Conservation (phyloP, 2,888 invertebrate genomes). For the Microctonus brassicae region DNA sequence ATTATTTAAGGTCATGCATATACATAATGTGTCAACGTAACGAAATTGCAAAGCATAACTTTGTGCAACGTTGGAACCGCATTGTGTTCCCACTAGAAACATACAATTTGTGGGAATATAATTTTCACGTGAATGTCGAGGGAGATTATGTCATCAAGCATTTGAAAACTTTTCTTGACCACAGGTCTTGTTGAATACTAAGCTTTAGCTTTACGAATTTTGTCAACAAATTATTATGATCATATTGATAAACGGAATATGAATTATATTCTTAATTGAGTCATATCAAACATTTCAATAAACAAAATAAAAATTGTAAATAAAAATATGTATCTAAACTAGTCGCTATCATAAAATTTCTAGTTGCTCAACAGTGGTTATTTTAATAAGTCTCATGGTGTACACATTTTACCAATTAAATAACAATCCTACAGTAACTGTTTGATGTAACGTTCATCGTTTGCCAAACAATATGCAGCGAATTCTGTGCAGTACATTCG, state of each 20-base stretch:
- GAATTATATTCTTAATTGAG: too few species aligned
- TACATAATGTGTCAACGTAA: constrained; percentile 19
- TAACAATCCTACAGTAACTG: constrained; percentile 33
- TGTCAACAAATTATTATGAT: not conserved
- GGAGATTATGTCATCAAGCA: not conserved
- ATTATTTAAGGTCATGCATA: constrained; percentile 4
- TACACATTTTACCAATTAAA: too few species aligned
- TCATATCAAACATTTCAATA: too few species aligned
- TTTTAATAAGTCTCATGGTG: too few species aligned
- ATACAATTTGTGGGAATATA: constrained; percentile 32
- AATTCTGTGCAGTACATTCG: not conserved
- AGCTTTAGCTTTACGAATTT: too few species aligned
- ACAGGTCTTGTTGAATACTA: not conserved
- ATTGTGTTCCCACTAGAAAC: constrained; percentile 12
- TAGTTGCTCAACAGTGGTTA: too few species aligned
- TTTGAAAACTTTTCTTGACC: constrained; percentile 12
- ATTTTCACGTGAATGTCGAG: constrained; percentile 14
- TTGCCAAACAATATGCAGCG: not conserved
- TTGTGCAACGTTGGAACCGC: constrained; percentile 1
- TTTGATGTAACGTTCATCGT: not conserved
- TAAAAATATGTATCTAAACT: too few species aligned
- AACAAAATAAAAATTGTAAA: too few species aligned
- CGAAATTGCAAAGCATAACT: constrained; percentile 32
- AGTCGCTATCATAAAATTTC: too few species aligned
- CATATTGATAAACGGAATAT: not conserved